Evolutionary conservation across 2,113 vertebrate species (phyloP), one percentile per base, ranked within the genome.

Genomic region (Ceyx cyanopectus): DNA sequence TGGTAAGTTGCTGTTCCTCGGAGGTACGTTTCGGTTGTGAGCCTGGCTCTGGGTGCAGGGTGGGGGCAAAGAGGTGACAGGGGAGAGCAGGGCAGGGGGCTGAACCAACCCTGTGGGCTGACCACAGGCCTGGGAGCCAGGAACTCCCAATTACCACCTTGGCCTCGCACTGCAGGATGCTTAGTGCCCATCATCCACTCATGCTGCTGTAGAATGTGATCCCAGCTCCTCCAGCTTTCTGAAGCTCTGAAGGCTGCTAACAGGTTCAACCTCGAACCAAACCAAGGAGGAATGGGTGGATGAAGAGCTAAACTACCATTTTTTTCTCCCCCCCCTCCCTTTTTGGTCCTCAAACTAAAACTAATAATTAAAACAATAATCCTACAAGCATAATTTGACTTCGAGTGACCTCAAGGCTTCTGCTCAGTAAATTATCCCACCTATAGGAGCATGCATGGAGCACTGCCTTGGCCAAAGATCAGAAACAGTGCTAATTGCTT

Each of bases 61-160:
- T 16, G 13, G 66, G 43, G 60, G 78, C 67, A 89, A 66, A 82
- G 15, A 37, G 62, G 37, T 9, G 34, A 87, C 41, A 48, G 17
- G 50, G 32, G 23, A 66, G 2, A 79, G 29, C 23, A 41, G 50
- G 15, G 48, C 84, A 37, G 0, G 2, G 50, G 26, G 14, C 32
- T 75, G 21, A 84, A 61, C 40, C 34, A 92, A 72, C 37, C 19
- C 20, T 45, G 69, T 14, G 77, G 68, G 78, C 50, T 67, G 62
- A 94, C 85, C 75, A 77, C 67, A 85, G 78, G 54, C 92, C 95
- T 87, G 41, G 54, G 43, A 94, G 94, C 78, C 75, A 94, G 87
- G 87, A 94, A 91, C 78, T 85, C 10, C 19, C 58, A 85, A 50
- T 95, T 87, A 91, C 46, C 41, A 73, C 75, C 62, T 61, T 73